Conservation (phyloP, 2,113 vertebrate species). For the Brienomyrus longianalis region DNA sequence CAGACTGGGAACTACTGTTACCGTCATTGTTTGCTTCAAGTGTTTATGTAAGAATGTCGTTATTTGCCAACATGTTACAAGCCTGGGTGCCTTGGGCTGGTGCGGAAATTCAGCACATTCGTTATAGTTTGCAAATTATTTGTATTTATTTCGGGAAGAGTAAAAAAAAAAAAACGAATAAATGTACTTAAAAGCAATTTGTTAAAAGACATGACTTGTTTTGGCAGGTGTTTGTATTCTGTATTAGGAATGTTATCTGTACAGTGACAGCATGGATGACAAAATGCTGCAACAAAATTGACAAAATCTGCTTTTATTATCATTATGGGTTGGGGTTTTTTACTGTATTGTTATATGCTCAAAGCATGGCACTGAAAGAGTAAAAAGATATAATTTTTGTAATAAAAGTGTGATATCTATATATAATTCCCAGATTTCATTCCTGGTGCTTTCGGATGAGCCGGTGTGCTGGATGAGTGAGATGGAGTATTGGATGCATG, state of each 20-base stretch:
- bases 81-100: slow-evolving; percentile 80
- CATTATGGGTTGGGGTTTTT: slow-evolving; percentile 67
- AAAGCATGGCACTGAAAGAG: slow-evolving; percentile 71
- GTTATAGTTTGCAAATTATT: slow-evolving; percentile 51
- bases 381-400: slow-evolving; percentile 68
- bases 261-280: slow-evolving; percentile 68
- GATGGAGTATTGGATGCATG: neutral
- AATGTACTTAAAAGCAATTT: slow-evolving; percentile 51
- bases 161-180: slow-evolving; percentile 46
- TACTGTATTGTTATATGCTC: slow-evolving; percentile 75
- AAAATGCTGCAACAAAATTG: slow-evolving; percentile 61
- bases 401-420: slow-evolving; percentile 72
- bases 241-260: slow-evolving; percentile 67
- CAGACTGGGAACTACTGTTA: slow-evolving; percentile 47
- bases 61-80: slow-evolving; percentile 70
- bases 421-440: slow-evolving; percentile 34
- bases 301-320: slow-evolving; percentile 61
- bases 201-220: slow-evolving; percentile 52
- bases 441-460: slow-evolving; percentile 34
- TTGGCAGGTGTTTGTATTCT: slow-evolving; percentile 65
- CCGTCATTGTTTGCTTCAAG: slow-evolving; percentile 53
- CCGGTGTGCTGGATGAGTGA: slow-evolving; percentile 14
- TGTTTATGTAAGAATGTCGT: slow-evolving; percentile 63
- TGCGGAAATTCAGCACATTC: slow-evolving; percentile 53
- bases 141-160: slow-evolving; percentile 42